A percentile compares a stretch with the other conserved stretches of the same genome.
These are phyloP conservation scores for Agonopterix arenella DNA, from an alignment of 2,888 invertebrate genomes.

Conservation along the genomic window DNA sequence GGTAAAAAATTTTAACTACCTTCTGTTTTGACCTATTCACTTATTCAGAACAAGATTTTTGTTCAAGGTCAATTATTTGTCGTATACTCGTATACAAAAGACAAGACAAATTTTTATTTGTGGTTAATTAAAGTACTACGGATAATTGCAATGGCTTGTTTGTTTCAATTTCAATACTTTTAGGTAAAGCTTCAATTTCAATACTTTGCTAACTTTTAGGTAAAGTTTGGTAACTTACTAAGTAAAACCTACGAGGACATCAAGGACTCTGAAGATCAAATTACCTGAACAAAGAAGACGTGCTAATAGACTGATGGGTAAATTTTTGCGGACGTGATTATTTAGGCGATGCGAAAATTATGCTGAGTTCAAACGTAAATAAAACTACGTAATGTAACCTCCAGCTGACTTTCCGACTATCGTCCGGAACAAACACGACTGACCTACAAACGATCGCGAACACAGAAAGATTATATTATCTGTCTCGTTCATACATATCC, in stretches of 20 bases:
- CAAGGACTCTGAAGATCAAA: not conserved
- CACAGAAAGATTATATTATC: constrained; percentile 54
- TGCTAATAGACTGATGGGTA: not conserved
- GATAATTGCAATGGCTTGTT: too few species aligned
- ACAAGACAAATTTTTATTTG: too few species aligned
- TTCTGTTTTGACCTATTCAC: too few species aligned
- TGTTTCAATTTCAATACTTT: too few species aligned
- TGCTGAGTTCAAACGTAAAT: constrained; percentile 47
- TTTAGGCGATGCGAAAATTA: constrained; percentile 28
- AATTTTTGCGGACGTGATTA: not conserved
- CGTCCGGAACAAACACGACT: constrained; percentile 74
- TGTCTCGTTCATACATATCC: constrained; percentile 49
- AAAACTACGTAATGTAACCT: constrained; percentile 65
- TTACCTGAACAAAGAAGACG: not conserved
- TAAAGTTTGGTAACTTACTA: too few species aligned
- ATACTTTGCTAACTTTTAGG: too few species aligned
- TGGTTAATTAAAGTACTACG: too few species aligned
- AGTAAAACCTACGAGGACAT: not conserved
- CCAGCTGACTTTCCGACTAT: constrained; percentile 74
- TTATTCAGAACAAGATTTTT: too few species aligned
- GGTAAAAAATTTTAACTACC: too few species aligned
- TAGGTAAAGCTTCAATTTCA: too few species aligned
- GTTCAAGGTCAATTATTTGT: too few species aligned
- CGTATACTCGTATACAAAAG: too few species aligned
- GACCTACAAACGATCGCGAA: constrained; percentile 72